Percentiles rank a stretch among this genome's conserved stretches.
Evolutionary conservation across 1,140 invertebrate genomes (phyloP).

Genomic region (Venturia canescens): DNA sequence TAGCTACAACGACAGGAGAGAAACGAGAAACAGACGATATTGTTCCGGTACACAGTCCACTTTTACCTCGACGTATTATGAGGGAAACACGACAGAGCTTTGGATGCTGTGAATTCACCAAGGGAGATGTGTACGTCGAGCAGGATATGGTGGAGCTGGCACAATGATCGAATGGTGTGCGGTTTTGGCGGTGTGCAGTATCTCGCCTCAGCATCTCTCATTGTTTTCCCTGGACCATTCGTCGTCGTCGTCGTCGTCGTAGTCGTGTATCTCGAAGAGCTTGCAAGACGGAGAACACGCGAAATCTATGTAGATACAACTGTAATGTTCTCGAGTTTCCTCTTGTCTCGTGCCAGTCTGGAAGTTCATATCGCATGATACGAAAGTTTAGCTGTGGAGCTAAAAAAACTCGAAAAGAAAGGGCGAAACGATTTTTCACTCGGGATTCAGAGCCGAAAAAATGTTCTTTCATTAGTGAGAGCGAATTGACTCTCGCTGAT

Average conservation of each 20-base stretch:
- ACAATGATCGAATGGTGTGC: conserved; percentile 21
- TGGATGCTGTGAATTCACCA: background rate
- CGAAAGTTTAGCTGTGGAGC: no score
- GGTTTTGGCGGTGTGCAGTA: conserved; percentile 2
- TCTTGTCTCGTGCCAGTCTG: background rate
- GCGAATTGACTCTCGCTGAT: no score
- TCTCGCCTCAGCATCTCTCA: conserved; percentile 17
- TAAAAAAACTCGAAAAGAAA: background rate
- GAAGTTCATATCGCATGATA: background rate
- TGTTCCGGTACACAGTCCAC: conserved; percentile 2
- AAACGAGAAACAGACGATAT: conserved; percentile 12
- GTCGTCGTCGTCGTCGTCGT: background rate
- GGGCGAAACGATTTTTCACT: no score
- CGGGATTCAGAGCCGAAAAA: no score
- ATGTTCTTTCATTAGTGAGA: no score
- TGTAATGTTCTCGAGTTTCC: background rate
- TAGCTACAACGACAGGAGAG: background rate
- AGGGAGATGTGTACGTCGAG: background rate
- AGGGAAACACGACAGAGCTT: conserved; percentile 7
- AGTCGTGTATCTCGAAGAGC: background rate
- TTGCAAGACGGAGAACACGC: background rate
- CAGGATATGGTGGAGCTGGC: conserved; percentile 9
- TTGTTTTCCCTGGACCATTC: conserved; percentile 22
- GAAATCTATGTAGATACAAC: background rate
- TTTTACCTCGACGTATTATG: conserved; percentile 1